phyloP scores from a whole-genome alignment of 2,113 vertebrate genomes.

The Vulpes vulpes region DNA sequence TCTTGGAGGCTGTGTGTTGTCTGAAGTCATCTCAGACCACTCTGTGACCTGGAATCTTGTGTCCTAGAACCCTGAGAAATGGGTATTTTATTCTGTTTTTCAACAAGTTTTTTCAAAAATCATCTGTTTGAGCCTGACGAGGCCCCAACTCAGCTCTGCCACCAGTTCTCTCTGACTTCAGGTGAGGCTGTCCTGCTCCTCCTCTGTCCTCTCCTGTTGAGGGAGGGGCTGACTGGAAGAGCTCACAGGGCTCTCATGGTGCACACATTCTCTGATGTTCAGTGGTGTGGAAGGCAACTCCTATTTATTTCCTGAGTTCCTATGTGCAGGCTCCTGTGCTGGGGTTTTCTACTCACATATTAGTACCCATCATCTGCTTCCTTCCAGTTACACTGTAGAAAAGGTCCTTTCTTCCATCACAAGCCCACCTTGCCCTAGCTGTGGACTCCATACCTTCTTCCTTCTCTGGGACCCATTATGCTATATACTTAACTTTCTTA shows the following conservation, averaged over 20 bases:
- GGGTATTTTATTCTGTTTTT: conserved; percentile 7
- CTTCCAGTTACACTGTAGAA: neutral
- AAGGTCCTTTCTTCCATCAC: neutral
- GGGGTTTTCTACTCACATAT: neutral
- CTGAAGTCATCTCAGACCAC: neutral
- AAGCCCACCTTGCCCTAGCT: neutral
- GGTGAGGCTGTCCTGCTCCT: neutral
- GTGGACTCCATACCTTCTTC: neutral
- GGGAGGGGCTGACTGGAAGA: neutral
- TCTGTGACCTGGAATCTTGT: neutral
- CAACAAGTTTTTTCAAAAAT: neutral
- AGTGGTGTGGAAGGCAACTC: neutral
- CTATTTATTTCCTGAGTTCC: neutral
- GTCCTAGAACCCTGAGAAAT: neutral
- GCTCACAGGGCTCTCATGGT: neutral
- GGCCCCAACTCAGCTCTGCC: neutral
- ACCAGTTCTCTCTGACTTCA: neutral
- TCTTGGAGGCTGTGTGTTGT: neutral
- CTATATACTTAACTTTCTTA: neutral
- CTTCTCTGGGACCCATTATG: neutral
- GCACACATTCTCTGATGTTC: neutral
- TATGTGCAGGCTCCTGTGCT: neutral
- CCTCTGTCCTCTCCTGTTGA: neutral
- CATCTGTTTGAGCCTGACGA: neutral
- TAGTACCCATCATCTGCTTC: neutral